Conservation (phyloP, 2,113 vertebrate genomes). For the Mus spicilegus region DNA sequence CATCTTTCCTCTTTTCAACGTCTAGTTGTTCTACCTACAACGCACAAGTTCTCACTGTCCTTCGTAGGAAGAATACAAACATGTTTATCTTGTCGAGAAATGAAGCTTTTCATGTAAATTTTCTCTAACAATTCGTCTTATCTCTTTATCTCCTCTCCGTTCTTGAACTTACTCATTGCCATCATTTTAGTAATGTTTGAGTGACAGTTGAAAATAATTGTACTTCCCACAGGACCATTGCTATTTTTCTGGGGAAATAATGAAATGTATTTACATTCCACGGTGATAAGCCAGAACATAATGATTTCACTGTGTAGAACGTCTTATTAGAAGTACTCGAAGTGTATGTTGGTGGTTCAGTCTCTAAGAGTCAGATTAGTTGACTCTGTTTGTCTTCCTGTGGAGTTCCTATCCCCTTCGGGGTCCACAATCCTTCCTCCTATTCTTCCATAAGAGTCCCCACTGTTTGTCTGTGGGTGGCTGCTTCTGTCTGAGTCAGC, state of each 20-base stretch:
- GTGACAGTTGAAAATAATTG: not conserved
- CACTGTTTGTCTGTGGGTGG: too few relatives aligned
- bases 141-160: not conserved
- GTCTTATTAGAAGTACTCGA: slow-evolving; percentile 83
- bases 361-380: too few relatives aligned
- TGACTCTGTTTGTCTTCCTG: too few relatives aligned
- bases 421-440: too few relatives aligned
- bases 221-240: not conserved
- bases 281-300: slow-evolving; percentile 84
- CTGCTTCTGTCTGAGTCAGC: too few relatives aligned
- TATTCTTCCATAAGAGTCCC: too few relatives aligned
- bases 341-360: slow-evolving; percentile 75
- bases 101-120: not conserved
- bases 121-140: not conserved
- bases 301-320: slow-evolving; percentile 80
- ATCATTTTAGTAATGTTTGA: slow-evolving; percentile 48
- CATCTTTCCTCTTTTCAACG: not conserved
- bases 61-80: not conserved
- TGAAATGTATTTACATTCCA: slow-evolving; percentile 84
- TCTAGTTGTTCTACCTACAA: not conserved
- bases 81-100: not conserved
- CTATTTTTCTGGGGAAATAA: slow-evolving; percentile 83
- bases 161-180: not conserved
- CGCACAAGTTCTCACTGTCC: not conserved
- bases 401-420: too few relatives aligned